phyloP scores from a whole-genome alignment of 2,113 vertebrate species.

The Aegotheles bennettii region DNA sequence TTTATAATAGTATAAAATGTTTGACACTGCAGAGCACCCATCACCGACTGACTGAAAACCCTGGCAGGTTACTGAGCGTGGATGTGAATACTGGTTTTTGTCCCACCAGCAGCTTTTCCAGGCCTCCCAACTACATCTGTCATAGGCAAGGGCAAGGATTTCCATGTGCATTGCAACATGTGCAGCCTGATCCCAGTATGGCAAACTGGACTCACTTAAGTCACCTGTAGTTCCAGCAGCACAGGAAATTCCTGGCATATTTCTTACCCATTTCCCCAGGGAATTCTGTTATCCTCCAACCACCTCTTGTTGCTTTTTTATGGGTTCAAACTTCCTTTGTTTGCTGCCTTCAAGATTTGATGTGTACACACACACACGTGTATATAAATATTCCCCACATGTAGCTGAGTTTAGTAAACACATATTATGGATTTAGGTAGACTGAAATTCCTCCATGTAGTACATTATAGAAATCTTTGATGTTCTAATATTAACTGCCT shows the following conservation, averaged over 20 bases:
- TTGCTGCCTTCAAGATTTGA: neutral
- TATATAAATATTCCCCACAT: neutral
- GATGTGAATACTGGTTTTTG: neutral
- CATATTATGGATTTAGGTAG: neutral
- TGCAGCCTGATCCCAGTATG: neutral
- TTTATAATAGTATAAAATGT: neutral
- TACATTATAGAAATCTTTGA: neutral
- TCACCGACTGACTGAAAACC: neutral
- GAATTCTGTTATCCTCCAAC: neutral
- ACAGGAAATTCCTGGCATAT: accelerated
- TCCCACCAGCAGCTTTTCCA: neutral
- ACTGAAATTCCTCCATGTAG: neutral
- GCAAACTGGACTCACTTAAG: neutral
- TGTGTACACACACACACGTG: neutral
- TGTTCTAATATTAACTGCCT: neutral
- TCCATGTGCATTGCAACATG: neutral
- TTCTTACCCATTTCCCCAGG: neutral
- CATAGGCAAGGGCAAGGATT: neutral
- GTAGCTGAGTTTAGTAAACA: neutral
- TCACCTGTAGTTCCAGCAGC: neutral
- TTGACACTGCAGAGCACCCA: neutral
- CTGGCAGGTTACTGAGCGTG: neutral
- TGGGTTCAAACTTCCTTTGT: neutral
- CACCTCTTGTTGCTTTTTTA: neutral
- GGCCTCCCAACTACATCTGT: neutral